These are phyloP conservation scores for Drosophila truncata DNA, from an alignment of 1,140 invertebrate species.

Conservation along the genomic window DNA sequence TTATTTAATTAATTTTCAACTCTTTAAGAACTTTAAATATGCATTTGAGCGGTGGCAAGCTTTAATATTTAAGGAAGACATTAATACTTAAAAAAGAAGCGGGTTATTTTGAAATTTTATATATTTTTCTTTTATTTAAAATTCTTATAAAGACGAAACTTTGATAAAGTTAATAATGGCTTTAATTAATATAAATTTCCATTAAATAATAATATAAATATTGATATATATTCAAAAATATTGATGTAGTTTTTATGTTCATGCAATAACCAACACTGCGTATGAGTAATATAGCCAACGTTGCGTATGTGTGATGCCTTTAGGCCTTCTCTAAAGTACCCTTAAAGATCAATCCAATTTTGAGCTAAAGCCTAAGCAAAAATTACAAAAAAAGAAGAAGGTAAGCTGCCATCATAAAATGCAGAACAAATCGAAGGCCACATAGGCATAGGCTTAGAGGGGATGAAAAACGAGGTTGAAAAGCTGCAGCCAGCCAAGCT, in stretches of 20 bases:
- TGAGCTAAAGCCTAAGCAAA: background rate
- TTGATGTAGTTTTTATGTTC: background rate
- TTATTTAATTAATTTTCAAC: background rate
- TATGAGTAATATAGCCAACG: background rate
- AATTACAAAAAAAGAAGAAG: background rate
- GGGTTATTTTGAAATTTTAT: too few species aligned
- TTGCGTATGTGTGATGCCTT: background rate
- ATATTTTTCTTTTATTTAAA: too few species aligned
- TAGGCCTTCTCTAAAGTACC: too few species aligned
- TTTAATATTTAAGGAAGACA: too few species aligned
- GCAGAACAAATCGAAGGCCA: conserved; percentile 8
- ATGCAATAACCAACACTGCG: background rate
- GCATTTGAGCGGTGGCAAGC: too few species aligned
- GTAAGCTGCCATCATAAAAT: conserved; percentile 5
- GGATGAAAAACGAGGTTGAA: conserved; percentile 14
- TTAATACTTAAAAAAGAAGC: too few species aligned
- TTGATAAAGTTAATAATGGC: too few species aligned
- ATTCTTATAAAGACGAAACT: too few species aligned
- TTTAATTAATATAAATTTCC: too few species aligned
- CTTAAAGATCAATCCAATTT: background rate
- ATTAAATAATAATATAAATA: too few species aligned
- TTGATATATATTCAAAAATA: background rate
- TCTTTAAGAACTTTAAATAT: too few species aligned
- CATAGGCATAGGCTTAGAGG: conserved; percentile 5
- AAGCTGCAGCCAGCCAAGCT: conserved; percentile 39